Percentiles rank a stretch among this genome's conserved stretches.
Conservation (phyloP, 2,888 invertebrate genomes). For the Drosophila anceps region DNA sequence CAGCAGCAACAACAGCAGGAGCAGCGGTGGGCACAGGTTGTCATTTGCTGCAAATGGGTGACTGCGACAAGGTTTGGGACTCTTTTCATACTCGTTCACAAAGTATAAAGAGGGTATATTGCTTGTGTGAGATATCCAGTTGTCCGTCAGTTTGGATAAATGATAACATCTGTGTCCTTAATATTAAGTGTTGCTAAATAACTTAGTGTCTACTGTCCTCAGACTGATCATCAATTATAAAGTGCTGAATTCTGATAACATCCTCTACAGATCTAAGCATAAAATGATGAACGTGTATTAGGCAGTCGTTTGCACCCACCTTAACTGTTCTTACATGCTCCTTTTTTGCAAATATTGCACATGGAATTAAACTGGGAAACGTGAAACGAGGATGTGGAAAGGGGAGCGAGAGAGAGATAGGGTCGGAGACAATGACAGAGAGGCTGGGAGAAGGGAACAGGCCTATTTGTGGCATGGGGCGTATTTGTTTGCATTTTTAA, state of each 20-base stretch:
- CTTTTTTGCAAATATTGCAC: conserved; percentile 57
- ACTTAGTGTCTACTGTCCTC: too few relatives aligned
- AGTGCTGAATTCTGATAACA: too few relatives aligned
- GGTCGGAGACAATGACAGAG: not conserved
- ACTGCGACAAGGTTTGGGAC: conserved; percentile 53
- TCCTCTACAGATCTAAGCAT: not conserved
- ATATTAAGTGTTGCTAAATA: too few relatives aligned
- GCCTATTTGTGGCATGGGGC: conserved; percentile 34
- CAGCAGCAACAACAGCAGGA: conserved; percentile 22
- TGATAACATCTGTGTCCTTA: too few relatives aligned
- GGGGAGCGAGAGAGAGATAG: not conserved
- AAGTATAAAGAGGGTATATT: not conserved
- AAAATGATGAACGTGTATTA: not conserved
- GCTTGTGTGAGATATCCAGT: not conserved
- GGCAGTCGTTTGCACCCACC: not conserved
- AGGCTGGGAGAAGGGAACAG: not conserved
- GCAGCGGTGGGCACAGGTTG: conserved; percentile 58
- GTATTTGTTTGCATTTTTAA: conserved; percentile 65
- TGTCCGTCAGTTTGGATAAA: not conserved
- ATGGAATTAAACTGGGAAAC: conserved; percentile 10
- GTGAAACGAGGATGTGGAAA: not conserved
- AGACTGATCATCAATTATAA: too few relatives aligned
- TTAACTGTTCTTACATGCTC: not conserved
- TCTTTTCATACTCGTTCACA: conserved; percentile 35
- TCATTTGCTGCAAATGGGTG: conserved; percentile 56